These are phyloP conservation scores for Norana najaformis DNA, from an alignment of 2,888 invertebrate genomes.

Conservation along the genomic window DNA sequence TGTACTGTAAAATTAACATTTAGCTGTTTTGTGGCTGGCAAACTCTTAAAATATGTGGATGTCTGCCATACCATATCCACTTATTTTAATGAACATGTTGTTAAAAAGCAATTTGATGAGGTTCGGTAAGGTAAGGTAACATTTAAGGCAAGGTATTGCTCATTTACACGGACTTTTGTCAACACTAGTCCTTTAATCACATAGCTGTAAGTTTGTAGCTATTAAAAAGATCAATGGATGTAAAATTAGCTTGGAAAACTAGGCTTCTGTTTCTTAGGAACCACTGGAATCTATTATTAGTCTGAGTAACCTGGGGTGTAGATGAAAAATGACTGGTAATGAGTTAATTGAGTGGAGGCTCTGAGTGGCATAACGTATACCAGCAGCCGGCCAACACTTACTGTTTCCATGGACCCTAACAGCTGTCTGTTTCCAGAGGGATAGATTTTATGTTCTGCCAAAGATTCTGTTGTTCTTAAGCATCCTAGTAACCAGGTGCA, in stretches of 20 bases:
- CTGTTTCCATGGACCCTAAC: background rate
- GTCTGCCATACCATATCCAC: background rate
- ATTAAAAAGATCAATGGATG: background rate
- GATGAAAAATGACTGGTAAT: background rate
- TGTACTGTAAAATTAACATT: background rate
- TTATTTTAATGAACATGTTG: background rate
- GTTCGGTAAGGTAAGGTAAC: background rate
- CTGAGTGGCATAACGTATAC: background rate
- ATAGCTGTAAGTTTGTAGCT: background rate
- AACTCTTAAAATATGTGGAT: background rate
- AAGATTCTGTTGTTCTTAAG: background rate
- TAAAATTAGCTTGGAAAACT: background rate
- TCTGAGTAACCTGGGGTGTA: background rate
- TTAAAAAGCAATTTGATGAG: too few relatives aligned
- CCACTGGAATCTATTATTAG: background rate
- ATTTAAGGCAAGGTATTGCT: background rate
- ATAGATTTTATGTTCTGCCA: background rate
- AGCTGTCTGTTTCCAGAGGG: background rate
- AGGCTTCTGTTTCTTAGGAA: background rate
- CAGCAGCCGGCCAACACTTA: background rate
- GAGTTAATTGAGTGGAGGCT: background rate
- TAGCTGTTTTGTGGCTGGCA: background rate
- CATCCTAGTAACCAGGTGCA: constrained; percentile 13
- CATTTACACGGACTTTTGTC: too few relatives aligned
- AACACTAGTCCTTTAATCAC: background rate